Conservation (phyloP, 2,797 vertebrate species). For the Eulemur albifrons region DNA sequence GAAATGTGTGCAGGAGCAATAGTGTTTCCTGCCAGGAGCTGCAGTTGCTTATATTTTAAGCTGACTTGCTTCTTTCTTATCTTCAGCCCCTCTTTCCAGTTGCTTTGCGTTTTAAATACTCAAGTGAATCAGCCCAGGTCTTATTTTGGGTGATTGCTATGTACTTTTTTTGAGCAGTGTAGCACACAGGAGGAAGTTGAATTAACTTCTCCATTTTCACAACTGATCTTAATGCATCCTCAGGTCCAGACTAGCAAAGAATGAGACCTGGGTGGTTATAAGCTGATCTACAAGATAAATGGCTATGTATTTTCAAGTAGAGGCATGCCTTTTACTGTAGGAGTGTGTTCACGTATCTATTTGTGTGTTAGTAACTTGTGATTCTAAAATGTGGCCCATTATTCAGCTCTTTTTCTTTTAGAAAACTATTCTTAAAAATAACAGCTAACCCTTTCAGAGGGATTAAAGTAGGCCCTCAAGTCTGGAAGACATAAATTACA, state of each 20-base stretch:
- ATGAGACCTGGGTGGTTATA: constrained; percentile 22
- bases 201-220: constrained; percentile 79
- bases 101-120: constrained; percentile 64
- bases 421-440: constrained; percentile 28
- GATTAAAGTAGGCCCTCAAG: background rate
- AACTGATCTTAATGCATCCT: constrained; percentile 60
- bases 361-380: constrained; percentile 44
- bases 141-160: constrained; percentile 47
- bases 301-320: constrained; percentile 55
- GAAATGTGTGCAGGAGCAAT: background rate
- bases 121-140: constrained; percentile 3
- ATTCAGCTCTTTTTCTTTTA: constrained; percentile 44
- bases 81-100: constrained; percentile 1
- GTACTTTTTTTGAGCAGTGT: constrained; percentile 38
- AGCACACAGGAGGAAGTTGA: constrained; percentile 72
- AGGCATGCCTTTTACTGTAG: constrained; percentile 29
- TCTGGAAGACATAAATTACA: background rate
- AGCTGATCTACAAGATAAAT: constrained; percentile 54
- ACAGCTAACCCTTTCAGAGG: background rate
- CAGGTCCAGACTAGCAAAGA: constrained; percentile 64
- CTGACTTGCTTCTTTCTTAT: constrained; percentile 43
- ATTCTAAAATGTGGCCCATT: background rate
- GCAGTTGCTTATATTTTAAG: background rate
- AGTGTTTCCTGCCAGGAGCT: constrained; percentile 21
- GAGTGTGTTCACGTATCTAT: constrained; percentile 8